Conservation (phyloP, 2,888 invertebrate genomes). For the Smittia aterrima region DNA sequence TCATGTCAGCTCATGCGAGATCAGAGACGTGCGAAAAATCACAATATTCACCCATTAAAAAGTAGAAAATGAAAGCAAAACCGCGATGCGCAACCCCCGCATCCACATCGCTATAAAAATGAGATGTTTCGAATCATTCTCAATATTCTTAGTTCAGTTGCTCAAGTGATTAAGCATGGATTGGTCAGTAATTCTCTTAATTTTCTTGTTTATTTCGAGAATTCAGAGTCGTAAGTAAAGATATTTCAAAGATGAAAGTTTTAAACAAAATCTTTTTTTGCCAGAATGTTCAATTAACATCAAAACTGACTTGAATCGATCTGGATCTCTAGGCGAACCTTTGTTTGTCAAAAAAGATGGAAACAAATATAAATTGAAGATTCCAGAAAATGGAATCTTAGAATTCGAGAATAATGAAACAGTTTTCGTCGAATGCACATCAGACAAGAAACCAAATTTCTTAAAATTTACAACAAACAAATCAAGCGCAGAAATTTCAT, state of each 20-base stretch:
- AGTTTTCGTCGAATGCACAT: conserved; percentile 21
- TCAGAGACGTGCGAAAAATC: no score
- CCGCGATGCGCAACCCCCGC: no score
- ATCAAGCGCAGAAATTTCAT: conserved; percentile 19
- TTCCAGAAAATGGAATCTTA: conserved; percentile 12
- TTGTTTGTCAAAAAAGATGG: conserved; percentile 21
- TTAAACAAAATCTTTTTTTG: not conserved
- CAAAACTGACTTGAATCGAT: conserved; percentile 20
- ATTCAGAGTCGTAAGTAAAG: conserved; percentile 31
- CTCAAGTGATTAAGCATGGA: not conserved
- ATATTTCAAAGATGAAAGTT: no score
- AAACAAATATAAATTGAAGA: conserved; percentile 23
- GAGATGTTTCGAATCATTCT: not conserved
- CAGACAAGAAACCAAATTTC: conserved; percentile 22
- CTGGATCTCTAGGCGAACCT: conserved; percentile 12
- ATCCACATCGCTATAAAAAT: no score
- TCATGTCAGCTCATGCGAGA: no score
- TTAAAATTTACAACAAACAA: conserved; percentile 19
- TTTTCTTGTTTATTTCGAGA: not conserved
- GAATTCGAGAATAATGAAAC: conserved; percentile 14
- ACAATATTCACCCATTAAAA: no score
- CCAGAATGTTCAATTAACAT: conserved; percentile 37
- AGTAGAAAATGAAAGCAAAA: no score
- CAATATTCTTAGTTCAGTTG: not conserved
- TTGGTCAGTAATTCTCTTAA: not conserved